Conservation (phyloP, 2,888 invertebrate genomes). For the Phortica okadai region DNA sequence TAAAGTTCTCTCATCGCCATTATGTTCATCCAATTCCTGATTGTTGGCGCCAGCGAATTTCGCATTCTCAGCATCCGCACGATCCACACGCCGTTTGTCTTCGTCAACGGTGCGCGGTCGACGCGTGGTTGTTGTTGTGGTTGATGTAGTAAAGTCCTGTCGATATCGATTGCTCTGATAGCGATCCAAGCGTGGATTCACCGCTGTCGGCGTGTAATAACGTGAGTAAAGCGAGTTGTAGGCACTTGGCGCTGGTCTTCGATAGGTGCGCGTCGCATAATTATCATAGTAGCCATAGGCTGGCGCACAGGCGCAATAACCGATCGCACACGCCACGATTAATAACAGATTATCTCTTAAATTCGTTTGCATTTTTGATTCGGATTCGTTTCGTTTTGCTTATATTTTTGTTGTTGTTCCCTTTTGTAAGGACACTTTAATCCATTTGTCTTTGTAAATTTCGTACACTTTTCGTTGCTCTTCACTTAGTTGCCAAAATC, state of each 20-base stretch:
- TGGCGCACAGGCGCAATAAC: conserved; percentile 44
- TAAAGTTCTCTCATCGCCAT: conserved; percentile 55
- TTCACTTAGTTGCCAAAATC: conserved; percentile 47
- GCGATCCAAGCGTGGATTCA: neutral
- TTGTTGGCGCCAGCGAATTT: conserved; percentile 72
- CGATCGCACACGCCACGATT: neutral
- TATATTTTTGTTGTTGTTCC: neutral
- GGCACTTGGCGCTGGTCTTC: neutral
- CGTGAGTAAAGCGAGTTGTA: conserved; percentile 32
- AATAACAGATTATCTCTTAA: conserved; percentile 9
- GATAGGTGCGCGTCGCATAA: conserved; percentile 29
- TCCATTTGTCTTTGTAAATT: neutral
- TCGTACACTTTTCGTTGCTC: conserved; percentile 5
- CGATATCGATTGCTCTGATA: conserved; percentile 47
- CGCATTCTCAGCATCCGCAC: conserved; percentile 67
- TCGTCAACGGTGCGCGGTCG: neutral
- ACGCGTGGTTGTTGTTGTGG: conserved; percentile 10
- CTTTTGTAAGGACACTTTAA: neutral
- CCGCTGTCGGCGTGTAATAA: neutral
- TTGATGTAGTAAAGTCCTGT: conserved; percentile 20
- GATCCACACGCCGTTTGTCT: conserved; percentile 36
- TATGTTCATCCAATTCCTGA: conserved; percentile 64
- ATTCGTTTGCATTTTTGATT: conserved; percentile 3
- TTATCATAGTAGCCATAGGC: conserved; percentile 43
- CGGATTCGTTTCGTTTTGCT: conserved; percentile 16